phyloP scores from a whole-genome alignment of 2,797 vertebrate species.

The Novumbra hubbsi region DNA sequence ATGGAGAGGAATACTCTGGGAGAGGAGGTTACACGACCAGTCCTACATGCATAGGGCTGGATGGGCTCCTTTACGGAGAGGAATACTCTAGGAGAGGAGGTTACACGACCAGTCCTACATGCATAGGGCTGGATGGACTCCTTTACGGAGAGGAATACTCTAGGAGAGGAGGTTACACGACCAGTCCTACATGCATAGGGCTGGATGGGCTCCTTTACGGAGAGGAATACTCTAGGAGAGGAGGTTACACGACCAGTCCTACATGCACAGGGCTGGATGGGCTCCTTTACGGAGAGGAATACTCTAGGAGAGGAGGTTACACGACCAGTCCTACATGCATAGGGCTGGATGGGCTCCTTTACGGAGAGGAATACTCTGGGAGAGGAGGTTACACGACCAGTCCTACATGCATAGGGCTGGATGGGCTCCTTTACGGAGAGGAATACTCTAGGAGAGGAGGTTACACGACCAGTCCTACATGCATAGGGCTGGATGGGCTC shows the following conservation, averaged over 20 bases:
- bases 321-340: slow-evolving; percentile 42
- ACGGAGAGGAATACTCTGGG: slow-evolving; percentile 69
- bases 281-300: slow-evolving; percentile 72
- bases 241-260: slow-evolving; percentile 59
- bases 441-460: slow-evolving; percentile 63
- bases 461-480: slow-evolving; percentile 52
- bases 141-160: slow-evolving; percentile 73
- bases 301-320: slow-evolving; percentile 60
- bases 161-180: slow-evolving; percentile 60
- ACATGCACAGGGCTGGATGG: slow-evolving; percentile 6
- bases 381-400: slow-evolving; percentile 61
- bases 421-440: slow-evolving; percentile 68
- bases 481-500: slow-evolving; percentile 24
- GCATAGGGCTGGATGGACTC: slow-evolving; percentile 23
- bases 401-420: slow-evolving; percentile 20
- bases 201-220: slow-evolving; percentile 63
- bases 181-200: slow-evolving; percentile 31
- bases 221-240: slow-evolving; percentile 66
- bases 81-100: slow-evolving; percentile 63
- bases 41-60: slow-evolving; percentile 20
- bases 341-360: slow-evolving; percentile 49
- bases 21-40: slow-evolving; percentile 61
- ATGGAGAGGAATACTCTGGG: slow-evolving; percentile 69
- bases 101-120: slow-evolving; percentile 52
- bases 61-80: slow-evolving; percentile 68